These are phyloP conservation scores for Geopemphigus sp. DNA, from an alignment of 1,140 invertebrate genomes.

Conservation along the genomic window DNA sequence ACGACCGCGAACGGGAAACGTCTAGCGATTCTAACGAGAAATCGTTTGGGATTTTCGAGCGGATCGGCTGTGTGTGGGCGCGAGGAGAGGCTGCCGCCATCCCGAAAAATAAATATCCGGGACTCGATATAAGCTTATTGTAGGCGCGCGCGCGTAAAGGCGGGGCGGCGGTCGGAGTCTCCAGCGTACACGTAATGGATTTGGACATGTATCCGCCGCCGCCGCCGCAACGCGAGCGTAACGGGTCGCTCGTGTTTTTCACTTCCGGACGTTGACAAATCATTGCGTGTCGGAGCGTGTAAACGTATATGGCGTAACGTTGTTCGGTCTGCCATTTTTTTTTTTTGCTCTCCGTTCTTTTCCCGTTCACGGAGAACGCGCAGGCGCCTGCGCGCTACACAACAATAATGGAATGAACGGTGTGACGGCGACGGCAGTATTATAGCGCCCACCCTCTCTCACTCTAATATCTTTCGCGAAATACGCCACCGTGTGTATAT, in stretches of 20 bases:
- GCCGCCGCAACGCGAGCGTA: neutral
- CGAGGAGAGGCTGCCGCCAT: too few species aligned
- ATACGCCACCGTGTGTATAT: neutral
- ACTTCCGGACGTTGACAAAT: conserved; percentile 48
- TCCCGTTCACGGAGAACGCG: neutral
- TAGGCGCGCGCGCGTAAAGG: neutral
- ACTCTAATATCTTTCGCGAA: conserved; percentile 26
- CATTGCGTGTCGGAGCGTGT: conserved; percentile 47
- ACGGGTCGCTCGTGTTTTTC: conserved; percentile 20
- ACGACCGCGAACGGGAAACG: too few species aligned
- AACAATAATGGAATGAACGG: conserved; percentile 46
- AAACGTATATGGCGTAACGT: conserved; percentile 44
- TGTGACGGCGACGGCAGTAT: neutral
- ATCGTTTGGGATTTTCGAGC: too few species aligned
- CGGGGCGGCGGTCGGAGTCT: neutral
- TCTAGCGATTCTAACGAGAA: too few species aligned
- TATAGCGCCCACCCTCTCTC: neutral
- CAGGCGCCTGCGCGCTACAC: too few species aligned
- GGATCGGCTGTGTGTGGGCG: too few species aligned
- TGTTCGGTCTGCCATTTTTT: neutral
- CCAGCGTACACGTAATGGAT: conserved; percentile 19
- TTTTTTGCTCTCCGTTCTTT: neutral
- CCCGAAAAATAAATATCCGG: conserved; percentile 34
- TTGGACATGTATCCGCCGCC: conserved; percentile 17
- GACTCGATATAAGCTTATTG: conserved; percentile 36